Evolutionary conservation across 2,797 vertebrate genomes (phyloP).

Genomic region (Rhynchotus rufescens): DNA sequence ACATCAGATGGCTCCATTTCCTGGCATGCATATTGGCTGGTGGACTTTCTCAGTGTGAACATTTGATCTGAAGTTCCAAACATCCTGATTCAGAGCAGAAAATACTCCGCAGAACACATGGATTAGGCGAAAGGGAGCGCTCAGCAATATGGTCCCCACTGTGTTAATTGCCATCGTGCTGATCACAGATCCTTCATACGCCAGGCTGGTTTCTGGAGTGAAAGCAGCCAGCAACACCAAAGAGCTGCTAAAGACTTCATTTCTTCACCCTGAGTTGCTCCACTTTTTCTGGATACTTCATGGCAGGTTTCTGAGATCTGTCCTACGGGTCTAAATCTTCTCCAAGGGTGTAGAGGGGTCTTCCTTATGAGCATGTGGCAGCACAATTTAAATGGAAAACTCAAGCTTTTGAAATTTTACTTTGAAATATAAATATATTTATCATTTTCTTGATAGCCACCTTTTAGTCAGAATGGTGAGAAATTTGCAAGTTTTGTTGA

Average conservation of each 20-base stretch:
- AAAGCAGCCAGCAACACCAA: background rate
- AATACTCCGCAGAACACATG: constrained; percentile 48
- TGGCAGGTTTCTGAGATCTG: background rate
- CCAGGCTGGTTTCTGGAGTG: background rate
- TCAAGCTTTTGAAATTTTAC: background rate
- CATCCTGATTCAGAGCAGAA: constrained; percentile 70
- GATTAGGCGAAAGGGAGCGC: constrained; percentile 23
- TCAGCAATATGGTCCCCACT: constrained; percentile 56
- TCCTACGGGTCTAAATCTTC: background rate
- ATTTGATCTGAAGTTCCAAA: constrained; percentile 67
- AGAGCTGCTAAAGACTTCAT: background rate
- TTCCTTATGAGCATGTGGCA: background rate
- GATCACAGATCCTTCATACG: constrained; percentile 14
- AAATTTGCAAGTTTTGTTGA: background rate
- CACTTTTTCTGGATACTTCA: background rate
- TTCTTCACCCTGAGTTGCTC: background rate
- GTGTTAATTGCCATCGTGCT: background rate
- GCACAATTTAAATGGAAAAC: background rate
- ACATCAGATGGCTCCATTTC: constrained; percentile 72
- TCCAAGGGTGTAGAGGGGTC: background rate
- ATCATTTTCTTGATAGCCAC: background rate
- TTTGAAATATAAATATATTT: background rate
- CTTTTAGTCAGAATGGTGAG: background rate
- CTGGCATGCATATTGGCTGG: constrained; percentile 66
- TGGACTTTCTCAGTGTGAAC: constrained; percentile 58